Evolutionary conservation across 2,888 invertebrate genomes (phyloP).

Genomic region (Temnothorax ravouxi): DNA sequence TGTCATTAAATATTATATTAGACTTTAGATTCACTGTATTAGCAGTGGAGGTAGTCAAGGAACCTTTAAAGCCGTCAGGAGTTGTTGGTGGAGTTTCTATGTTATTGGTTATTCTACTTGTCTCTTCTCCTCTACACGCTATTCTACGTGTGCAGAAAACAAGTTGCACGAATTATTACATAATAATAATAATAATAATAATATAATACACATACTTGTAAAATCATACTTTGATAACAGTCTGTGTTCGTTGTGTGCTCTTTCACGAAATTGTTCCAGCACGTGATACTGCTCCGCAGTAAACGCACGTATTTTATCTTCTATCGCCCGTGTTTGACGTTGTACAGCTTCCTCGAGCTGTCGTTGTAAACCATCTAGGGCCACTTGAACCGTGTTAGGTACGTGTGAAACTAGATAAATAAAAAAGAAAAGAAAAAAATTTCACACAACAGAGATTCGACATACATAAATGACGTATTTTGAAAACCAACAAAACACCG

Average conservation of each 20-base stretch:
- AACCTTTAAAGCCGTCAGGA: constrained; percentile 76
- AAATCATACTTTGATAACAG: constrained; percentile 88
- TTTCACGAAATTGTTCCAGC: constrained; percentile 91
- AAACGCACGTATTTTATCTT: constrained; percentile 92
- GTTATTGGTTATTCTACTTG: constrained; percentile 69
- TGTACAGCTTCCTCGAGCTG: constrained; percentile 91
- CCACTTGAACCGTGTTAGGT: constrained; percentile 87
- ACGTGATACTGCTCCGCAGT: constrained; percentile 92
- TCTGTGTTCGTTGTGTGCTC: constrained; percentile 91
- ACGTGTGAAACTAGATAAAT: constrained; percentile 84
- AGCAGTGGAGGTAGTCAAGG: constrained; percentile 75
- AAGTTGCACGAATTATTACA: constrained; percentile 19
- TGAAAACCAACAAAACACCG: constrained; percentile 14
- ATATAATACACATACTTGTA: not conserved
- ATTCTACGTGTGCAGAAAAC: constrained; percentile 68
- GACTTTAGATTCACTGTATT: constrained; percentile 72
- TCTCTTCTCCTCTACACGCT: constrained; percentile 76
- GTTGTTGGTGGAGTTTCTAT: constrained; percentile 76
- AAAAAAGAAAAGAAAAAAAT: constrained; percentile 11
- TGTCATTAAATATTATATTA: constrained; percentile 66
- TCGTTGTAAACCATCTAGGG: constrained; percentile 89
- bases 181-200: not conserved
- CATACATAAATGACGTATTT: not conserved
- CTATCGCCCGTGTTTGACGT: constrained; percentile 90
- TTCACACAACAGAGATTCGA: constrained; percentile 1